These are phyloP conservation scores for Ectemnius cavifrons DNA, from an alignment of 2,888 invertebrate genomes.

Conservation along the genomic window DNA sequence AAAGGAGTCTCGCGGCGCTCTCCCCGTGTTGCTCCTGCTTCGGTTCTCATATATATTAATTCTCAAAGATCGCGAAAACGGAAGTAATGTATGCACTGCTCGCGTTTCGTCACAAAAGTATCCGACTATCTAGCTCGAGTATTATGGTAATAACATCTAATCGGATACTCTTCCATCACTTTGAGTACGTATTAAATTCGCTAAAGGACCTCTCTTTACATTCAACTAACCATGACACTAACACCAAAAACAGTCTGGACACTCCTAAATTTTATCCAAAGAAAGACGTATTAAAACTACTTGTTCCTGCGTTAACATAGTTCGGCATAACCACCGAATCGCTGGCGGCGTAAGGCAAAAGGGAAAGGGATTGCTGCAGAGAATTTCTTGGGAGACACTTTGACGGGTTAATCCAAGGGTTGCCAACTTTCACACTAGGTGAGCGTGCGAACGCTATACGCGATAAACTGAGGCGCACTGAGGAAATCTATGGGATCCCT, in stretches of 20 bases:
- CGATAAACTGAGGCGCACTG: constrained; percentile 26
- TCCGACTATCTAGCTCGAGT: no score
- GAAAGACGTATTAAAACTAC: not conserved
- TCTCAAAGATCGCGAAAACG: not conserved
- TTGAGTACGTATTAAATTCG: not conserved
- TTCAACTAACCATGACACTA: no score
- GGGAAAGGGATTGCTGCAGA: not conserved
- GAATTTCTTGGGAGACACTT: constrained; percentile 48
- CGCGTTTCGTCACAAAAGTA: not conserved
- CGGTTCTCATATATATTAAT: not conserved
- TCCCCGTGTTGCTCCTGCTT: not conserved
- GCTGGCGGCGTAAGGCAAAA: constrained; percentile 12
- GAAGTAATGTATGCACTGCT: not conserved
- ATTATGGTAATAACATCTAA: no score
- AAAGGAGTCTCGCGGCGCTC: not conserved
- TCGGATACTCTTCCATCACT: not conserved
- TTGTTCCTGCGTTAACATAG: constrained; percentile 32
- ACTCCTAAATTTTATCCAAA: no score
- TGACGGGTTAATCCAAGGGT: constrained; percentile 48
- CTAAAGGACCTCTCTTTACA: not conserved
- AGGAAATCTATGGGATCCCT: constrained; percentile 18
- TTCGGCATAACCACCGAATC: constrained; percentile 36
- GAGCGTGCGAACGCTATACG: not conserved
- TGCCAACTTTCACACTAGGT: constrained; percentile 19
- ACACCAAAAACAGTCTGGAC: no score